Conservation (phyloP, 2,113 vertebrate species). For the Pangasianodon hypophthalmus region DNA sequence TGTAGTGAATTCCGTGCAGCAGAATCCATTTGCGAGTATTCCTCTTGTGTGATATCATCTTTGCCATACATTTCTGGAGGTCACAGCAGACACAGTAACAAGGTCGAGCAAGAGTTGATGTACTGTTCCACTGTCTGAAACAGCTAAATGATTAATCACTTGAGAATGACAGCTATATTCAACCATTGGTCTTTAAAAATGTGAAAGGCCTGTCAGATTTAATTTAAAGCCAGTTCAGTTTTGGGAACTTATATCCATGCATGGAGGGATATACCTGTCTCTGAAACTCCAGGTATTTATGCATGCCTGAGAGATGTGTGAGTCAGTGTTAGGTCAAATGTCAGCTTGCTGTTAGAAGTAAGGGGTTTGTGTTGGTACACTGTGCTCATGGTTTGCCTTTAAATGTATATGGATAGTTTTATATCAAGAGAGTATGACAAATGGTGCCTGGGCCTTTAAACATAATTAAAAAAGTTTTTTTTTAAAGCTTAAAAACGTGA, state of each 20-base stretch:
- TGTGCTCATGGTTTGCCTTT: conserved; percentile 39
- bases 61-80: conserved; percentile 60
- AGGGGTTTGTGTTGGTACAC: conserved; percentile 22
- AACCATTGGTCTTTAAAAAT: conserved; percentile 52
- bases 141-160: conserved; percentile 55
- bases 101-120: conserved; percentile 61
- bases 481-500: background rate
- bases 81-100: conserved; percentile 61
- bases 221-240: conserved; percentile 45
- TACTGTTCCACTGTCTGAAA: conserved; percentile 52
- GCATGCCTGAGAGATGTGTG: conserved; percentile 27
- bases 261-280: conserved; percentile 39
- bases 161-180: conserved; percentile 54
- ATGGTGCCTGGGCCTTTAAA: background rate
- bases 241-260: conserved; percentile 12
- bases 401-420: background rate
- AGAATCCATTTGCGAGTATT: conserved; percentile 63
- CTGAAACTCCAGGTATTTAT: conserved; percentile 32
- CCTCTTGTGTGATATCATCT: conserved; percentile 63
- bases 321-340: conserved; percentile 26
- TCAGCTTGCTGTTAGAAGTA: background rate
- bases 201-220: conserved; percentile 47
- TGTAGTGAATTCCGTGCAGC: conserved; percentile 54
- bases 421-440: conserved; percentile 35
- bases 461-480: background rate